Percentiles rank a stretch among this genome's conserved stretches.
phyloP scores from a whole-genome alignment of 2,888 invertebrate species.

The Phaonia tiefii region DNA sequence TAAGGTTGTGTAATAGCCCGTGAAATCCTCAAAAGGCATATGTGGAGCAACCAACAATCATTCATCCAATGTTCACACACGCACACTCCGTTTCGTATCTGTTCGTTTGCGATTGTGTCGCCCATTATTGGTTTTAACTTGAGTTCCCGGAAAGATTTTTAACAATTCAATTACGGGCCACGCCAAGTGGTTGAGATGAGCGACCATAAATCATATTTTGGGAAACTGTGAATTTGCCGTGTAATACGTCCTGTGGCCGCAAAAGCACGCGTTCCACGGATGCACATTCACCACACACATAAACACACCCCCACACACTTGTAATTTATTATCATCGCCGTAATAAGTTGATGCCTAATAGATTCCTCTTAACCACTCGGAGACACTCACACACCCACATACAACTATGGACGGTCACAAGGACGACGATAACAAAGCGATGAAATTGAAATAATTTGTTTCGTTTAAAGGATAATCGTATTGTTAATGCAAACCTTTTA shows the following conservation, averaged over 20 bases:
- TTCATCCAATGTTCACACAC: slow-evolving; percentile 55
- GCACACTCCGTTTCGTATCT: slow-evolving; percentile 44
- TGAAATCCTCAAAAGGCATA: slow-evolving; percentile 64
- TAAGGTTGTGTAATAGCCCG: slow-evolving; percentile 64
- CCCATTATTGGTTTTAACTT: neutral
- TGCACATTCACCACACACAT: neutral
- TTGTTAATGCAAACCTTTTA: slow-evolving; percentile 67
- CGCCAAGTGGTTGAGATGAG: slow-evolving; percentile 47
- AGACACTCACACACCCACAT: no score
- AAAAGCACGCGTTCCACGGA: slow-evolving; percentile 52
- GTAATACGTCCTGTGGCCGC: slow-evolving; percentile 51
- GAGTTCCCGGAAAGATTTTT: slow-evolving; percentile 35
- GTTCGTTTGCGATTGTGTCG: slow-evolving; percentile 56
- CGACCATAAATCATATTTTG: slow-evolving; percentile 66
- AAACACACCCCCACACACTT: slow-evolving; percentile 37
- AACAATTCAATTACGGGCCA: slow-evolving; percentile 29
- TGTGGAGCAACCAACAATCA: slow-evolving; percentile 60
- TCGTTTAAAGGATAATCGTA: slow-evolving; percentile 67
- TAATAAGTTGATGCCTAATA: neutral
- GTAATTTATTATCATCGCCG: slow-evolving; percentile 52
- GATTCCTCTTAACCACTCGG: neutral
- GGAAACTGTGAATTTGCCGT: slow-evolving; percentile 60
- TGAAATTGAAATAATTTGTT: slow-evolving; percentile 66
- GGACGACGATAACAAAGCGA: slow-evolving; percentile 52
- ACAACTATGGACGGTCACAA: no score